phyloP scores from a whole-genome alignment of 2,797 vertebrate species.

The Buceros bicornis region DNA sequence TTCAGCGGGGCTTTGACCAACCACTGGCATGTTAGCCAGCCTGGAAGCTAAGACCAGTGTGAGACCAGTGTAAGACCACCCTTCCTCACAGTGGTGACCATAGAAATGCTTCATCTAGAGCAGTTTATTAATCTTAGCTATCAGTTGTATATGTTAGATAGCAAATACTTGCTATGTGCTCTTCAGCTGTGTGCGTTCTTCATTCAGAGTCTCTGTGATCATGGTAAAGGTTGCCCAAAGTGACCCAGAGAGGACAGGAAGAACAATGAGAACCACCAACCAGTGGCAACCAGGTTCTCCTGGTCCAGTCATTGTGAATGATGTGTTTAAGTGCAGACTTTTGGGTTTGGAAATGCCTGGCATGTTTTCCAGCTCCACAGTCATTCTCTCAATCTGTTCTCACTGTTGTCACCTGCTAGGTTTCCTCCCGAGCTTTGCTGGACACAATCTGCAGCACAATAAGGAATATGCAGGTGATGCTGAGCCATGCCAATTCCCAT shows the following conservation, averaged over 20 bases:
- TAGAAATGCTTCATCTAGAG: background rate
- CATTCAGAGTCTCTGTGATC: background rate
- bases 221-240: background rate
- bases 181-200: background rate
- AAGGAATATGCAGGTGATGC: background rate
- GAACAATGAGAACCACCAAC: background rate
- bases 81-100: background rate
- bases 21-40: background rate
- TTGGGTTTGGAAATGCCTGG: background rate
- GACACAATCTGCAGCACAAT: background rate
- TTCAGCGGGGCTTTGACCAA: background rate
- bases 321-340: background rate
- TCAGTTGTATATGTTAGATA: background rate
- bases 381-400: background rate
- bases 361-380: background rate
- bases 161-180: background rate
- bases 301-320: background rate
- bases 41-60: background rate
- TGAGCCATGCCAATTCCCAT: background rate
- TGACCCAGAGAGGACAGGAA: background rate
- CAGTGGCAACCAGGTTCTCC: background rate
- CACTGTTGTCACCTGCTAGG: background rate
- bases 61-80: fast-evolving
- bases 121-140: background rate
- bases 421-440: background rate